Evolutionary conservation across 1,140 invertebrate genomes (phyloP).

Genomic region (Hormaphis cornu): DNA sequence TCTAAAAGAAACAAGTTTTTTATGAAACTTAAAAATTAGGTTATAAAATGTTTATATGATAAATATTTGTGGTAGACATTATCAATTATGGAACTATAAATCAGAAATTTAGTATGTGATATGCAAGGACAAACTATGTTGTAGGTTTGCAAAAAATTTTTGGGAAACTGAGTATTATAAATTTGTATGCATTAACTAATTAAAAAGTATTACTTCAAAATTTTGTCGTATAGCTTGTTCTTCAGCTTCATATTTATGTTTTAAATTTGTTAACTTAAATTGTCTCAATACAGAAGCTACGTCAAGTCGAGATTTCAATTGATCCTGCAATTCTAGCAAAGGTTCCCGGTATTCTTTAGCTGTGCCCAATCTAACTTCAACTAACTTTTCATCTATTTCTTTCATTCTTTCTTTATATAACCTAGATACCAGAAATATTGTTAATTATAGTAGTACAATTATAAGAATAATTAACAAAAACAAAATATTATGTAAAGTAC

Average conservation of each 20-base stretch:
- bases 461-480: constrained; percentile 13
- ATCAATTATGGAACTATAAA: too few species aligned
- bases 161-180: too few species aligned
- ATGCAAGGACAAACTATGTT: not conserved
- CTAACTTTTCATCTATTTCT: constrained; percentile 73
- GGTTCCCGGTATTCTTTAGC: constrained; percentile 82
- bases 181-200: too few species aligned
- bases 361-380: constrained; percentile 71
- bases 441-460: constrained; percentile 12
- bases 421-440: constrained; percentile 31
- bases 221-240: constrained; percentile 79
- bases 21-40: too few species aligned
- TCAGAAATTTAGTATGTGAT: not conserved
- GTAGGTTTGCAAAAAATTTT: not conserved
- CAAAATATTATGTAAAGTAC: not conserved
- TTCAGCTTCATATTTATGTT: constrained; percentile 80
- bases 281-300: constrained; percentile 78
- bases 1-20: too few species aligned
- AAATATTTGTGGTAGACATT: too few species aligned
- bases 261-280: constrained; percentile 68
- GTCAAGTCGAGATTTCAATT: constrained; percentile 74
- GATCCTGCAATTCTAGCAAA: constrained; percentile 71
- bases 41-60: too few species aligned
- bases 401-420: constrained; percentile 75
- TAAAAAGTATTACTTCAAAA: constrained; percentile 51